These are phyloP conservation scores for Aphyosemion australe DNA, from an alignment of 2,113 vertebrate species.

Conservation along the genomic window DNA sequence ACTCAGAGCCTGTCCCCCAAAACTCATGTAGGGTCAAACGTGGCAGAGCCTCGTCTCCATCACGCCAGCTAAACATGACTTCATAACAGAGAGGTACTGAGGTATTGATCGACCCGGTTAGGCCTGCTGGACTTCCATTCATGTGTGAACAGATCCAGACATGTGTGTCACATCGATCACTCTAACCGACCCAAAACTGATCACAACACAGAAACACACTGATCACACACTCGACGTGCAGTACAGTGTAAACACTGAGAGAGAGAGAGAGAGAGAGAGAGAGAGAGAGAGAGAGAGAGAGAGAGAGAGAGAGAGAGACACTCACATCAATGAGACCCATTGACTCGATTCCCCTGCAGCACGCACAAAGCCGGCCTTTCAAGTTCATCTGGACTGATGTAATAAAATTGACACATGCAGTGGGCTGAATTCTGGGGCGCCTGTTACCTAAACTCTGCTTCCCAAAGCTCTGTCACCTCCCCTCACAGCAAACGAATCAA, in stretches of 20 bases:
- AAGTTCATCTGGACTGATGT: constrained; percentile 68
- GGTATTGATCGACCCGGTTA: constrained; percentile 51
- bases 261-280: not conserved
- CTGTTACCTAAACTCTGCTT: constrained; percentile 61
- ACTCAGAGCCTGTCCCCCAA: too few relatives aligned
- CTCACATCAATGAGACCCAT: constrained; percentile 54
- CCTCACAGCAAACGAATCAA: constrained; percentile 65
- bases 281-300: not conserved
- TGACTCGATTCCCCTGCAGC: constrained; percentile 36
- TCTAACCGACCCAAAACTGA: constrained; percentile 10
- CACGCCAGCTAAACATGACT: not conserved
- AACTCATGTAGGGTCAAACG: too few relatives aligned
- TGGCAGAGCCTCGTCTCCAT: too few relatives aligned
- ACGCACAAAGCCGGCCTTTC: constrained; percentile 57
- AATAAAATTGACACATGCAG: constrained; percentile 69
- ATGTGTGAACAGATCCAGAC: constrained; percentile 48
- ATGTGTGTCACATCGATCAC: constrained; percentile 45
- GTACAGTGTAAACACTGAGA: constrained; percentile 2
- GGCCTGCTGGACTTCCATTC: constrained; percentile 24
- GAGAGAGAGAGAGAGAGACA: not conserved
- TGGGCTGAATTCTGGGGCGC: constrained; percentile 52
- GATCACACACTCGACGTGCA: not conserved
- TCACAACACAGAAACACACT: constrained; percentile 3
- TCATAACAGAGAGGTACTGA: not conserved
- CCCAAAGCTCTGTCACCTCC: constrained; percentile 54